Base-by-base conservation (phyloP, 2,797 vertebrate species). In the Erethizon dorsatum region DNA sequence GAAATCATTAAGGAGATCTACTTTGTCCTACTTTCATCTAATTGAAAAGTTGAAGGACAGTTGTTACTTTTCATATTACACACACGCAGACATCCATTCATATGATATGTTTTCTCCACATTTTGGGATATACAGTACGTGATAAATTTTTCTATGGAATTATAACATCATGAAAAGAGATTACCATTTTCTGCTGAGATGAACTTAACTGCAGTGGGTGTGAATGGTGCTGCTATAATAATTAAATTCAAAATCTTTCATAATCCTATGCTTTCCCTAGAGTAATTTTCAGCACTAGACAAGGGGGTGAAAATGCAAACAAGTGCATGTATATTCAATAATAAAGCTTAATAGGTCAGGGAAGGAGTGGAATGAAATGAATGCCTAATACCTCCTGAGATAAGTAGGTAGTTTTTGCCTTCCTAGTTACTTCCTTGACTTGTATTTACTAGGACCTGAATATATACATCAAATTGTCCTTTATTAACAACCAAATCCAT, bases 281-380 rank as follows among this genome's bases (percentile, higher is more conserved):
- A 98, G 97, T 98, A 97, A 97, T 98, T 95, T 96, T 98, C 91
- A 97, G 96, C 91, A 98, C 98, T 98, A 98, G 96, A 90, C 93
- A 91, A 97, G n/a, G n/a, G 97, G 97, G 98, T 98, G 98, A 98
- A 98, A 98, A 98, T 82, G 92, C 97, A 98, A 98, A 98, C 97
- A 98, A 97, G 95, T 98, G 94, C 96, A 90, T 98, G 98, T 97
- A 98, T 97, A 97, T 98, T 98, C 97, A 98, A 98, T 98, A 98
- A 97, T 98, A 98, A 98, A 98, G 97, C 97, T 97, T 97, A 92
- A 97, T 87, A 94, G 97, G 96, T 98, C 97, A 98, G 97, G 93
- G 93, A 98, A 98, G 96, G 97, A 97, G 96, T 95, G 82, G 88
- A 97, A 97, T 98, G 83, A 98, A 98, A 98, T 98, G 41, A 97